These are phyloP conservation scores for Teleiodes luculella DNA, from an alignment of 2,888 invertebrate genomes.

Conservation along the genomic window DNA sequence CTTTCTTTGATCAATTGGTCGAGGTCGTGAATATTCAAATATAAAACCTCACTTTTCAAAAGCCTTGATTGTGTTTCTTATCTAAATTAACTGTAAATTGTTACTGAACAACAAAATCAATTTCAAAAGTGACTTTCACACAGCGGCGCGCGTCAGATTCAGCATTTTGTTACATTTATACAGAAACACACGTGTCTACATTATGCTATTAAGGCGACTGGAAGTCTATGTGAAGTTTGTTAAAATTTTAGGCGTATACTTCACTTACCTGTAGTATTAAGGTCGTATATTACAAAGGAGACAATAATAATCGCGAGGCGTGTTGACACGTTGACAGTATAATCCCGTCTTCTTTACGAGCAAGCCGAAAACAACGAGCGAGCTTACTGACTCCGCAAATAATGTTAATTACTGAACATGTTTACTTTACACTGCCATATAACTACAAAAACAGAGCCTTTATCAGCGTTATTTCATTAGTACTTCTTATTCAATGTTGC, in stretches of 20 bases:
- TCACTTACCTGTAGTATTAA: background rate
- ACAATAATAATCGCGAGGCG: slow-evolving; percentile 20
- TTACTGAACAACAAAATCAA: background rate
- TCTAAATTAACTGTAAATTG: background rate
- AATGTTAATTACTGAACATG: too few relatives aligned
- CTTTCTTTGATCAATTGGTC: slow-evolving; percentile 8
- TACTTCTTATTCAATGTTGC: too few relatives aligned
- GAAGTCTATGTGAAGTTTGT: slow-evolving; percentile 17
- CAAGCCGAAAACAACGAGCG: too few relatives aligned
- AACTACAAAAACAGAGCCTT: too few relatives aligned
- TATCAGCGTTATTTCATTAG: too few relatives aligned
- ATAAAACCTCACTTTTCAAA: slow-evolving; percentile 8
- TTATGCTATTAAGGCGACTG: too few relatives aligned
- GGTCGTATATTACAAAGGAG: slow-evolving; percentile 22
- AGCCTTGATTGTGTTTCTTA: background rate
- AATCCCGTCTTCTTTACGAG: background rate
- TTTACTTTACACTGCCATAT: too few relatives aligned
- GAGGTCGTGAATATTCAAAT: slow-evolving; percentile 11
- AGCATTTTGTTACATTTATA: background rate
- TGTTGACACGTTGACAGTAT: background rate
- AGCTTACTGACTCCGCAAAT: too few relatives aligned
- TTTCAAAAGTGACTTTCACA: background rate
- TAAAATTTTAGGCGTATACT: background rate
- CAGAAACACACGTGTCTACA: background rate
- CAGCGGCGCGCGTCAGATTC: background rate